Evolutionary conservation across 2,888 invertebrate species (phyloP), one percentile per base, ranked within the genome.

Genomic region (Exocentrus adspersus): DNA sequence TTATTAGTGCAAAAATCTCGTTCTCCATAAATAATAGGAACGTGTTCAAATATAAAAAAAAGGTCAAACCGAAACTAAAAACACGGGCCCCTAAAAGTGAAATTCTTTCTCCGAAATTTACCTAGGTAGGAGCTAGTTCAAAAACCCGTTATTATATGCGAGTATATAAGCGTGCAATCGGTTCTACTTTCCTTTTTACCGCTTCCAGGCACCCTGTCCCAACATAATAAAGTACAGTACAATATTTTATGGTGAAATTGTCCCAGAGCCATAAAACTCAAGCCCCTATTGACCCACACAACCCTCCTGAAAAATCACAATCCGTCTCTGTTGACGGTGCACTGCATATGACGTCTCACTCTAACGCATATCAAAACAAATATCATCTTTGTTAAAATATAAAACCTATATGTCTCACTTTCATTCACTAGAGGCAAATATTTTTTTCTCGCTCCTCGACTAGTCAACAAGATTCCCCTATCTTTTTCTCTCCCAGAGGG

Each of bases 381-480:
- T 71, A 67, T 73, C 75, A 72, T 79, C 79, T 74, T 73, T 70
- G 75, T 79, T 79, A 72, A n/a, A 75, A 74, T 75, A 75, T 76
- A 75, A 76, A 75, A 73, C 76, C 71, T 74, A 68, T 72, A 72
- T 72, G 74, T 75, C 75, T 79, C 79, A 73, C 79, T 80, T 78
- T 78, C 79, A 71, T 75, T 73, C 79, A 76, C 76, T 74, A 70
- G 68, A 68, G 67, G 68, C 70, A 63, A 73, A 76, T 78, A 79
- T 80, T 82, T 82, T 81, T 80, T 79, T 80, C 81, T 79, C 77
- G 79, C 78, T 75, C 71, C 67, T 67, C 52, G 60, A 62, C 72
- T 73, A 71, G 72, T 77, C 76, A 73, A 74, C 76, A 76, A 79
- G 79, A 77, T 71, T 67, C 61, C 45, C 37, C 46, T 45, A 32